Base-by-base conservation (phyloP, 2,797 vertebrate genomes). In the Hipposideros larvatus region DNA sequence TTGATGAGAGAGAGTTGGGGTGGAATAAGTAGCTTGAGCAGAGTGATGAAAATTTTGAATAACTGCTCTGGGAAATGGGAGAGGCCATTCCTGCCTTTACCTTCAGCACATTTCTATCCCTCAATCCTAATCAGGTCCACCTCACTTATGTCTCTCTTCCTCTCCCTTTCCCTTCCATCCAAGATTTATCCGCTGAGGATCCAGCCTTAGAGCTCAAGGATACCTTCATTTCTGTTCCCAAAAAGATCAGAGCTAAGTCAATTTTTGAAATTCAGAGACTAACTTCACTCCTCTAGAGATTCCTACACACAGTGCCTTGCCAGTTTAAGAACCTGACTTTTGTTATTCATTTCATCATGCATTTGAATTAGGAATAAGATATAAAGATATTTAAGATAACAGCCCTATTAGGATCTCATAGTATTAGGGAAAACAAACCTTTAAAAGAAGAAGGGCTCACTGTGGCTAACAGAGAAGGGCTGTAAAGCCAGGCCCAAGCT, bases 391-490 rank as follows among this genome's bases (percentile, higher is more conserved):
- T 70, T 91, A 70, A 61, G 78, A 94, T 22, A 65, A 65, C 11
- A 95, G 43, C 48, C 53, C 46, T 87, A 26, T 80, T 91, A 66
- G 53, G 55, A 61, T 63, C 11, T 46, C 41, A 57, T 51, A 87
- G 10, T 73, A 88, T 79, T 95, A 61, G 37, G 37, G 43, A 46
- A 93, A 87, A 90, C 37, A 92, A n/a, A 89, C n/a, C 48, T 90
- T 85, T 92, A 55, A 84, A 91, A 73, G 5, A 96, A 80, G 48
- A 91, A 74, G 53, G 53, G 53, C 96, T 90, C 70, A 68, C 10
- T 89, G 4, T 86, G 59, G 46, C 55, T 71, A 53, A 22, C 26
- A 86, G 83, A 94, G 59, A 90, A 91, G 34, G 71, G 19, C 51
- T 85, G 5, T 78, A 70, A 93, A 28, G 41, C 63, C 66, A 83